phyloP scores from a whole-genome alignment of 2,113 vertebrate genomes.

The Pungitius pungitius region DNA sequence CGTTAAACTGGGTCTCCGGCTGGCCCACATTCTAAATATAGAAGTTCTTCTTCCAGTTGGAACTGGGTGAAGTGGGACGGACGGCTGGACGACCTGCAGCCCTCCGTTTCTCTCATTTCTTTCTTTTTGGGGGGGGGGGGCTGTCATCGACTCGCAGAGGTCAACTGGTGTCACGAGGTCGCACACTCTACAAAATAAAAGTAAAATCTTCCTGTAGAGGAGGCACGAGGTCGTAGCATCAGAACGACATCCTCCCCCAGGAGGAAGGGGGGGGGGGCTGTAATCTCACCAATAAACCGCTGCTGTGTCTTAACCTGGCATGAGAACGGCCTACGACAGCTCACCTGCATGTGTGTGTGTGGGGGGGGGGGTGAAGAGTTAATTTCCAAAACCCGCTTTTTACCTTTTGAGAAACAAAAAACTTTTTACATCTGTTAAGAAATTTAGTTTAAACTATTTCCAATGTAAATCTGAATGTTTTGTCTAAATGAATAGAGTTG shows the following conservation, averaged over 20 bases:
- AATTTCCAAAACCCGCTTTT: conserved; percentile 29
- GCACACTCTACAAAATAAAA: background rate
- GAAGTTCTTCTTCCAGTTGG: conserved; percentile 74
- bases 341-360: conserved; percentile 49
- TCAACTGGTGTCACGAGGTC: background rate
- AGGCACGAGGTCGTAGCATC: background rate
- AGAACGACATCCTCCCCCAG: background rate
- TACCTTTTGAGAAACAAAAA: background rate
- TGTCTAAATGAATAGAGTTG: too few relatives aligned
- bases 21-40: conserved; percentile 83
- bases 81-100: conserved; percentile 63
- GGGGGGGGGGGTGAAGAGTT: conserved; percentile 50
- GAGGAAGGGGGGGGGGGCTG: conserved; percentile 31
- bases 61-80: conserved; percentile 78
- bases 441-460: too few relatives aligned
- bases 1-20: conserved; percentile 80
- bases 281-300: conserved; percentile 58
- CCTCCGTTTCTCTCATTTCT: conserved; percentile 1
- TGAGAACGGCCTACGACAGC: conserved; percentile 57
- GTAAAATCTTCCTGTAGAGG: background rate
- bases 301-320: conserved; percentile 64
- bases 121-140: background rate
- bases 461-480: background rate
- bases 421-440: background rate
- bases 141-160: background rate